Evolutionary conservation across 2,113 vertebrate species (phyloP).

Genomic region (Serinus canaria): DNA sequence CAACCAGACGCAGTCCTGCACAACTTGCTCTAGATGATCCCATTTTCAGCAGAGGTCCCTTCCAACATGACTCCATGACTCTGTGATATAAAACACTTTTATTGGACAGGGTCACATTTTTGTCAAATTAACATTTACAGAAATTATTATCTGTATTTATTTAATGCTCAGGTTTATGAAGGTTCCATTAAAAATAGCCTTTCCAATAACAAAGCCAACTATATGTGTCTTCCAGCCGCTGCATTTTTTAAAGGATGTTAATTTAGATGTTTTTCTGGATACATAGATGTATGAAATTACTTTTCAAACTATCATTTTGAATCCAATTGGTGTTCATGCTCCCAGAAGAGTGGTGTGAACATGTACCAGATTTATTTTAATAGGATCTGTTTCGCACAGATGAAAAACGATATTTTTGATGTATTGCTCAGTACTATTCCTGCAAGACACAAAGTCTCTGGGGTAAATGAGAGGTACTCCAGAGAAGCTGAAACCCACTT

Average conservation of each 20-base stretch:
- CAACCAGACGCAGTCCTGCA: neutral
- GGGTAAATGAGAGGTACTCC: neutral
- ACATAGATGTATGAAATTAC: neutral
- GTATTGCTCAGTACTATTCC: neutral
- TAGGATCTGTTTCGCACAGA: neutral
- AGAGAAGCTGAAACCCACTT: constrained; percentile 4
- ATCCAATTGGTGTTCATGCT: neutral
- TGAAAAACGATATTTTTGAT: neutral
- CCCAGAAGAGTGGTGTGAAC: neutral
- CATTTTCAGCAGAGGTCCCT: neutral
- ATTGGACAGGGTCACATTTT: neutral
- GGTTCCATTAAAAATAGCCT: neutral
- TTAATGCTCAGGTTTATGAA: neutral
- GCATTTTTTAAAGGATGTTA: neutral
- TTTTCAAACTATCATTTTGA: neutral
- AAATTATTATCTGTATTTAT: neutral
- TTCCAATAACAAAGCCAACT: neutral
- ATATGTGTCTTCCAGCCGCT: neutral
- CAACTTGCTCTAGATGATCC: neutral
- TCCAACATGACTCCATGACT: neutral
- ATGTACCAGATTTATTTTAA: neutral
- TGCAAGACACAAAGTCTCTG: neutral
- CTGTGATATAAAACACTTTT: neutral
- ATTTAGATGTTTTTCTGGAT: neutral
- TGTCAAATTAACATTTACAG: neutral